Percentiles rank a stretch among this genome's conserved stretches.
These are phyloP conservation scores for Ceyx margarethae DNA, from an alignment of 2,113 vertebrate genomes.

Conservation along the genomic window DNA sequence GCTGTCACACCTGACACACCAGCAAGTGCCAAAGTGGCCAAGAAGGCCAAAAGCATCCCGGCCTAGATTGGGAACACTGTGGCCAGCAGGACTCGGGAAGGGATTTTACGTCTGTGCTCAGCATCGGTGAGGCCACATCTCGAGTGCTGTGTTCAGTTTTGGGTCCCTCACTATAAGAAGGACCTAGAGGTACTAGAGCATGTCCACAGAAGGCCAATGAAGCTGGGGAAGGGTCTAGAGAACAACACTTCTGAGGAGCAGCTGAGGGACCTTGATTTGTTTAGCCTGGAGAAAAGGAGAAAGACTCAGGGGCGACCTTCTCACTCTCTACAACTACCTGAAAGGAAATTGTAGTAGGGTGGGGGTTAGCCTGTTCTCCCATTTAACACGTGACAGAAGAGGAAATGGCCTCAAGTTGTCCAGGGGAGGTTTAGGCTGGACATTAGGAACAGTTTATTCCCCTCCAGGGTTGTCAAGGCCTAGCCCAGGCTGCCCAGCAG, in stretches of 20 bases:
- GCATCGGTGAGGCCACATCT: background rate
- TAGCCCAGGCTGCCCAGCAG: background rate
- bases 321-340: background rate
- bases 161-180: background rate
- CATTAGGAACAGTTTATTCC: background rate
- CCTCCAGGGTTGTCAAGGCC: background rate
- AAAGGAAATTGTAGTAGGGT: background rate
- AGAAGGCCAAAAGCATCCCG: background rate
- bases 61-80: no score
- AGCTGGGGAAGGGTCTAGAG: background rate
- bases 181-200: background rate
- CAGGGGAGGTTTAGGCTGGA: background rate
- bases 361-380: background rate
- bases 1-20: no score
- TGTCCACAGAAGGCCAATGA: background rate
- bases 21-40: background rate
- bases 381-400: background rate
- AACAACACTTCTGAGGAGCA: background rate
- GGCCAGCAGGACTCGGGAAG: background rate
- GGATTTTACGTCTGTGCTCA: background rate
- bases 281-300: background rate
- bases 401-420: background rate
- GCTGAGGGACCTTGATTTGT: background rate
- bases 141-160: background rate
- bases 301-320: background rate